Evolutionary conservation across 92 coral and sea anemone genomes (phyloP).

Genomic region (Parazoanthus atlanticus): DNA sequence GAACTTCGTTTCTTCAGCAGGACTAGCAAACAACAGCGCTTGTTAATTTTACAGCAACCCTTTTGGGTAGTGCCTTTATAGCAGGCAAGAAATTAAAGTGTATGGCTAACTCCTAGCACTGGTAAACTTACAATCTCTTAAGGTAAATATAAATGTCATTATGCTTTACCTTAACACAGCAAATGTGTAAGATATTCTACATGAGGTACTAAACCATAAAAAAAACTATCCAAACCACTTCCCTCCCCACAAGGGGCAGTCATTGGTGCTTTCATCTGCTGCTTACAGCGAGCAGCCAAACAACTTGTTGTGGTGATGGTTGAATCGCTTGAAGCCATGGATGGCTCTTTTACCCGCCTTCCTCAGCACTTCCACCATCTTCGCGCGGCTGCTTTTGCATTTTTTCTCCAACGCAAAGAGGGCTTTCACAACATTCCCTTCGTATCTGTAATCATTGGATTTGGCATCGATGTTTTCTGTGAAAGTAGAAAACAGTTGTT

Average conservation of each 20-base stretch:
- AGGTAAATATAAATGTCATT: too few species aligned
- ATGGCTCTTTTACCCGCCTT: slow-evolving; percentile 24
- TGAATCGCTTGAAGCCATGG: slow-evolving; percentile 32
- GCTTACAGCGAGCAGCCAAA: slow-evolving; percentile 21
- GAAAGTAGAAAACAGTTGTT: not conserved
- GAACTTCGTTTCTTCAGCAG: too few species aligned
- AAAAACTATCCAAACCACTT: not conserved
- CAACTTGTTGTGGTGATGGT: slow-evolving; percentile 4
- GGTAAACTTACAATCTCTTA: too few species aligned
- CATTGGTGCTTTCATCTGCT: not conserved
- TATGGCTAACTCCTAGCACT: too few species aligned
- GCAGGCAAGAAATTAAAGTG: too few species aligned
- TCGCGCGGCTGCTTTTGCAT: slow-evolving; percentile 2
- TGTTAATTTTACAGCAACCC: too few species aligned
- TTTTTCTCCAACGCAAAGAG: slow-evolving; percentile 24
- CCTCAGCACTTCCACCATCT: slow-evolving; percentile 20
- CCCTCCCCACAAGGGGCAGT: not conserved
- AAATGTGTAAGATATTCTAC: too few species aligned
- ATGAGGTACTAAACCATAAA: too few species aligned
- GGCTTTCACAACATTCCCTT: slow-evolving; percentile 34
- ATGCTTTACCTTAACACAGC: too few species aligned
- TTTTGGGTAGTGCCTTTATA: too few species aligned
- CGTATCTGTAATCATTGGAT: slow-evolving; percentile 16
- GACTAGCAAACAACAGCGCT: too few species aligned
- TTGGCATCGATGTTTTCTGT: slow-evolving; percentile 11